Base-by-base conservation (phyloP, 2,888 invertebrate genomes). In the Calameuta idolon region DNA sequence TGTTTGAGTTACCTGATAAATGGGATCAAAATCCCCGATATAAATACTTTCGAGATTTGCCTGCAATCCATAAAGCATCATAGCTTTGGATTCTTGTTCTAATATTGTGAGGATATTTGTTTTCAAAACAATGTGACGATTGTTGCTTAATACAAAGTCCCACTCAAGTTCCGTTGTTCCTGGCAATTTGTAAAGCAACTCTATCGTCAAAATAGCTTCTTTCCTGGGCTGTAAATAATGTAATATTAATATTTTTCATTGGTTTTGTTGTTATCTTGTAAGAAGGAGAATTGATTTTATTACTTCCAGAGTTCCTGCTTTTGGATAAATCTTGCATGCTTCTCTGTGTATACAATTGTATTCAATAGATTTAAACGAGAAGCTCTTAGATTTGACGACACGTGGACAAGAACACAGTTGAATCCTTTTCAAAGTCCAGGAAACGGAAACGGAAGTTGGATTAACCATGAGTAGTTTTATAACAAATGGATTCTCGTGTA, bases 331-430 rank as follows among this genome's bases (percentile, higher is more conserved):
- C 5, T 83, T 81, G 34, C 90, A 82, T 78, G 89, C 85, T 73
- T 87, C 82, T 79, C 90, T 85, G 78, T 92, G 92, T 3, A 87
- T 86, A 84, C 92, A 92, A 69, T 90, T 85, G 79, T 86, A 90
- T 4, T 82, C 81, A 77, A 84, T 86, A 76, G 85, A 84, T 69
- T 90, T 85, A 30, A 86, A 83, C 35, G 90, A 89, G 30, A 89
- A 77, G 68, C 87, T 84, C 69, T 81, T 83, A 0, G 81, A 79
- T 73, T 75, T 79, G 74, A 85, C 84, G 33, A 86, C 83, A 69
- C 85, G 81, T 75, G 82, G 40, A 80, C 92, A 92, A 4, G 89
- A 85, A 80, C 92, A 92, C 40, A 89, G 77, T 83, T 91, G 86
- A 68, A 86, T 85, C 75, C 90, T 85, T 81, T 88, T 90, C 12